Conservation (phyloP, 2,888 invertebrate genomes). For the Napeogenes inachia region DNA sequence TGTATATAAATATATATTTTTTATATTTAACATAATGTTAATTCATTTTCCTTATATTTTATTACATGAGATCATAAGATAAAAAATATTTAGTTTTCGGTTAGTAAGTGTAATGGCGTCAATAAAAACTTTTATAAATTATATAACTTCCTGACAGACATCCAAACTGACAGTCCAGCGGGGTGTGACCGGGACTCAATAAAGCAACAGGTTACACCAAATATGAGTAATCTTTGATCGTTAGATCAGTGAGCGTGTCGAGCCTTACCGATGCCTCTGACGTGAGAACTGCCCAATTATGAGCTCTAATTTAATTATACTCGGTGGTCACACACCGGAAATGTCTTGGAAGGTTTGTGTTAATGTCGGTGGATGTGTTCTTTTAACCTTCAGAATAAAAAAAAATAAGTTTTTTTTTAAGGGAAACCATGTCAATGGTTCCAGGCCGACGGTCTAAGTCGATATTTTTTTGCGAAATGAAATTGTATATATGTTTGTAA, state of each 20-base stretch:
- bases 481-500: too few species aligned
- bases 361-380: not conserved
- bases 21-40: too few species aligned
- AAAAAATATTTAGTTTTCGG: not conserved
- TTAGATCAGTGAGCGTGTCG: not conserved
- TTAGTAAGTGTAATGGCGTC: not conserved
- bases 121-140: not conserved
- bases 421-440: too few species aligned
- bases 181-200: constrained; percentile 7
- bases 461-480: too few species aligned
- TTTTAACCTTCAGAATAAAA: too few species aligned
- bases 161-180: not conserved
- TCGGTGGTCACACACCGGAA: constrained; percentile 1
- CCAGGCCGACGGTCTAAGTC: too few species aligned
- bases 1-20: too few species aligned
- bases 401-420: too few species aligned
- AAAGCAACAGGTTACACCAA: constrained; percentile 16
- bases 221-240: constrained; percentile 16
- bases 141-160: not conserved
- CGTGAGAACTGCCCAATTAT: constrained; percentile 29
- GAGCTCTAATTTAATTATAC: constrained; percentile 25
- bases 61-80: not conserved
- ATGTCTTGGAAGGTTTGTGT: not conserved
- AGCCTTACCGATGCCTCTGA: constrained; percentile 3
- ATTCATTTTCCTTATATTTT: not conserved